Percentiles rank a stretch among this genome's conserved stretches.
Evolutionary conservation across 92 coral and sea anemone genomes (phyloP).

Genomic region (Zoanthus sansibaricus): DNA sequence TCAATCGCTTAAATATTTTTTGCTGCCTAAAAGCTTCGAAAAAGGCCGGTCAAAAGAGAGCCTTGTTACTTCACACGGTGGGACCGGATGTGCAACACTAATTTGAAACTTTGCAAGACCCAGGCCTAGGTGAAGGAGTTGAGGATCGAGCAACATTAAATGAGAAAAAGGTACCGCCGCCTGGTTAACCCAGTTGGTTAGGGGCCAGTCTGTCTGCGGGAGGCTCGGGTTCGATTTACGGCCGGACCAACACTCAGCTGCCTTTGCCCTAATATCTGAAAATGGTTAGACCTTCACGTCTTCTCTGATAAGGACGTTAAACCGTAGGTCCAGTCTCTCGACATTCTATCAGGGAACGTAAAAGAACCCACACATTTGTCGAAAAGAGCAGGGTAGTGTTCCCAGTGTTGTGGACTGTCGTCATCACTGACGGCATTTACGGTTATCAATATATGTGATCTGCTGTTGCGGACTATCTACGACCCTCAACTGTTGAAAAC

Average conservation of each 20-base stretch:
- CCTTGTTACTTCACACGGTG: conserved; percentile 44
- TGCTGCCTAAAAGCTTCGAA: conserved; percentile 47
- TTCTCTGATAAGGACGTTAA: no score
- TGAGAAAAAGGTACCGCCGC: conserved; percentile 30
- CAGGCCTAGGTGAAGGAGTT: conserved; percentile 28
- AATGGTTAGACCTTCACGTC: no score
- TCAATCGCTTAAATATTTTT: conserved; percentile 40
- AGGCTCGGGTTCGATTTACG: conserved; percentile 24
- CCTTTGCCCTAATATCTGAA: no score
- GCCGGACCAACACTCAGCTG: not conserved
- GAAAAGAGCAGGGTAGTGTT: no score
- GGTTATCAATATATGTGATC: not conserved
- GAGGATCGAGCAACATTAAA: conserved; percentile 42
- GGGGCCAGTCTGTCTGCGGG: no score
- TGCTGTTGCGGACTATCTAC: conserved; percentile 26
- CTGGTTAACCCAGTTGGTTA: no score
- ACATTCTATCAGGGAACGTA: no score
- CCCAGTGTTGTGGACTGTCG: no score
- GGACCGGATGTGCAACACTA: conserved; percentile 50
- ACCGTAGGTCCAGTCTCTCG: no score
- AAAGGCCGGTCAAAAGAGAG: conserved; percentile 22
- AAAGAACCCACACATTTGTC: no score
- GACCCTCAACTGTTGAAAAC: no score
- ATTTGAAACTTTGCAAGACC: conserved; percentile 53
- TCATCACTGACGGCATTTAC: no score